A percentile compares a stretch with the other conserved stretches of the same genome.
These are phyloP conservation scores for Megalopta genalis DNA, from an alignment of 1,140 invertebrate species.

Conservation along the genomic window DNA sequence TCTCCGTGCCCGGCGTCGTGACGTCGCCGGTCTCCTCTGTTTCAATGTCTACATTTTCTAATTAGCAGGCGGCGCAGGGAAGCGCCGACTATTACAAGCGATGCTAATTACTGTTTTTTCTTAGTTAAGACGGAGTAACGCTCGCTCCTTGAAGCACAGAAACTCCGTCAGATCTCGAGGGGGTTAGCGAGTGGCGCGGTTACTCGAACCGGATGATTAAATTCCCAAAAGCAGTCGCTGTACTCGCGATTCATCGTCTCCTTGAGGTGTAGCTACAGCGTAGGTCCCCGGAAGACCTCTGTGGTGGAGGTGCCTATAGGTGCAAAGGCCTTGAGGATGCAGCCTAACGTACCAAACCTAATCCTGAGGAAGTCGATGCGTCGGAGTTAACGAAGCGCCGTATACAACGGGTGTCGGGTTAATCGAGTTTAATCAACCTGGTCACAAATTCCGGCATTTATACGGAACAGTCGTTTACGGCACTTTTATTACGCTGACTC, in stretches of 20 bases:
- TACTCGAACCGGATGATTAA: slow-evolving; percentile 68
- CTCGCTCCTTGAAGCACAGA: slow-evolving; percentile 15
- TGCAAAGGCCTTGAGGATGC: slow-evolving; percentile 60
- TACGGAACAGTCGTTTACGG: background rate
- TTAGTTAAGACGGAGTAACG: background rate
- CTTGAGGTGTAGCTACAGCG: slow-evolving; percentile 36
- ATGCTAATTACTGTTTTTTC: slow-evolving; percentile 29
- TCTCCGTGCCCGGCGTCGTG: no score
- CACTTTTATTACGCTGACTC: background rate
- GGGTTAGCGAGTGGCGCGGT: slow-evolving; percentile 43
- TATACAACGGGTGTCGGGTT: slow-evolving; percentile 53
- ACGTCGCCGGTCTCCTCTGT: background rate
- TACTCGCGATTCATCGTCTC: slow-evolving; percentile 53
- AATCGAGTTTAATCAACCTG: slow-evolving; percentile 44
- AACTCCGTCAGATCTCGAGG: slow-evolving; percentile 32
- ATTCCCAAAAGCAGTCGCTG: slow-evolving; percentile 61
- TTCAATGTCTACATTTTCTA: slow-evolving; percentile 19
- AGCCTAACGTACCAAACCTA: slow-evolving; percentile 62
- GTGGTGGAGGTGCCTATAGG: slow-evolving; percentile 39
- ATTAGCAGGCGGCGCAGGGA: background rate
- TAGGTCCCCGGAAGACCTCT: slow-evolving; percentile 35
- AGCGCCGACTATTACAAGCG: slow-evolving; percentile 16
- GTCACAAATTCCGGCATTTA: slow-evolving; percentile 16
- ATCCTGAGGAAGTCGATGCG: slow-evolving; percentile 63
- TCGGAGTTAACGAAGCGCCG: slow-evolving; percentile 56